Percentiles rank a stretch among this genome's conserved stretches.
Evolutionary conservation across 2,888 invertebrate species (phyloP).

Genomic region (Agrotis clavis): DNA sequence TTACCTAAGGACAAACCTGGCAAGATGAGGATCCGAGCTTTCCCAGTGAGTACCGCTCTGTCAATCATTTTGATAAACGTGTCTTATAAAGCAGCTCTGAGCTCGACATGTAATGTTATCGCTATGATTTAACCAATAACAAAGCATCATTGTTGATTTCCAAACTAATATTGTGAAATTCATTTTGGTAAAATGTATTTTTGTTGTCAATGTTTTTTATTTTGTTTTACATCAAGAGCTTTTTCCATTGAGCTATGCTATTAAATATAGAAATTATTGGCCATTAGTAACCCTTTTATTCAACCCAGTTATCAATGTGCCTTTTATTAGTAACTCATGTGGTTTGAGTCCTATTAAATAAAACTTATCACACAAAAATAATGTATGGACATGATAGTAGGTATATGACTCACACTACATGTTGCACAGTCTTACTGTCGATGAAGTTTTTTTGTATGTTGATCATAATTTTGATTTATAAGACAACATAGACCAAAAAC

Average conservation of each 20-base stretch:
- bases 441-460: neutral
- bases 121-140: constrained; percentile 9
- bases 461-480: neutral
- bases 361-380: neutral
- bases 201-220: constrained; percentile 1
- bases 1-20: constrained; percentile 96
- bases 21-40: constrained; percentile 99
- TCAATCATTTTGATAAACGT: constrained; percentile 31
- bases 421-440: too few species aligned
- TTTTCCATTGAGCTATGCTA: neutral
- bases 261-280: neutral
- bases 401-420: constrained; percentile 18
- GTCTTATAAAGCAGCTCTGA: constrained; percentile 1
- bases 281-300: neutral
- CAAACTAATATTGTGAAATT: constrained; percentile 24
- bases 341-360: neutral
- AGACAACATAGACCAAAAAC: neutral
- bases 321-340: neutral
- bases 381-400: constrained; percentile 6
- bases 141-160: constrained; percentile 3
- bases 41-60: constrained; percentile 95
- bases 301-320: neutral
- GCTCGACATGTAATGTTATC: constrained; percentile 2
- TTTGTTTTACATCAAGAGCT: neutral
- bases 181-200: constrained; percentile 16